A percentile compares a stretch with the other conserved stretches of the same genome.
These are phyloP conservation scores for Ecliptopera silaceata DNA, from an alignment of 2,888 invertebrate genomes.

Conservation along the genomic window DNA sequence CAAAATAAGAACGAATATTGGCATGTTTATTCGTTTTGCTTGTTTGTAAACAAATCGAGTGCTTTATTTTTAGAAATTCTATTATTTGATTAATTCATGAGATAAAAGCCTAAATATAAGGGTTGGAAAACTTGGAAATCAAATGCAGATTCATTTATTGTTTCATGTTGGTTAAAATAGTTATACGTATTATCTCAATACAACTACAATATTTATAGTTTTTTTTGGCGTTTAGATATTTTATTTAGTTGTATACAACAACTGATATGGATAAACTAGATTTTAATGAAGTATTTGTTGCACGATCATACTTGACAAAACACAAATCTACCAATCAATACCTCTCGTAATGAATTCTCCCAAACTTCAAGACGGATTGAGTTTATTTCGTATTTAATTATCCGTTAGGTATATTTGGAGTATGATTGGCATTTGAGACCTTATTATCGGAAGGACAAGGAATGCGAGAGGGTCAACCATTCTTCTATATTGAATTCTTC, in stretches of 20 bases:
- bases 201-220: too few species aligned
- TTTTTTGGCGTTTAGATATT: too few species aligned
- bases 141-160: too few species aligned
- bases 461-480: conserved; percentile 49
- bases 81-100: background rate
- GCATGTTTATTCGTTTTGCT: conserved; percentile 31
- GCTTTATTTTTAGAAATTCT: background rate
- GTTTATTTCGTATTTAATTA: conserved; percentile 17
- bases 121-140: too few species aligned
- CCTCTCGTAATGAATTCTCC: background rate
- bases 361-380: background rate
- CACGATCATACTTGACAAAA: too few species aligned
- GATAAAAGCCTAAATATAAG: too few species aligned
- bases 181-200: too few species aligned
- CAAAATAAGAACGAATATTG: conserved; percentile 35
- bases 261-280: too few species aligned
- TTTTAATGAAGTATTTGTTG: too few species aligned
- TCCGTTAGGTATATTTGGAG: conserved; percentile 32
- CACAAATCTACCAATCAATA: background rate
- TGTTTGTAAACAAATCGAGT: conserved; percentile 24
- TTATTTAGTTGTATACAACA: too few species aligned
- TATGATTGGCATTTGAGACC: conserved; percentile 56
- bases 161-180: too few species aligned
- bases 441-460: conserved; percentile 53
- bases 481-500: conserved; percentile 55